A percentile compares a stretch with the other conserved stretches of the same genome.
Evolutionary conservation across 1,140 invertebrate species (phyloP).

Genomic region (Gonatopus flavifemur): DNA sequence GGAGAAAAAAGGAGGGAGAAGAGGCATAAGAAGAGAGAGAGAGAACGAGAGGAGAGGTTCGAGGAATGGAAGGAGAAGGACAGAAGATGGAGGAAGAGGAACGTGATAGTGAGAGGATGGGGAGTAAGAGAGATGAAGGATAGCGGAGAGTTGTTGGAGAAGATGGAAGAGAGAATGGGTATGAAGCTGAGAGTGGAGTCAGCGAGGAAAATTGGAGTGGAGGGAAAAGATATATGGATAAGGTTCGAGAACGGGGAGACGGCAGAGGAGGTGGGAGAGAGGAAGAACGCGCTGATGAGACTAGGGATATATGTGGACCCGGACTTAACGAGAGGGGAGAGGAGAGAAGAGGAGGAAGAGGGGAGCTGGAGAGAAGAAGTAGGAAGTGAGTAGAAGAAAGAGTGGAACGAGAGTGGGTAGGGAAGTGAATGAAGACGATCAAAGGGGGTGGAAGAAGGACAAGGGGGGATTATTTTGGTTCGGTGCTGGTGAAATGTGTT

Average conservation of each 20-base stretch:
- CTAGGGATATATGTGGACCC: no score
- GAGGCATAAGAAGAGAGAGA: neutral
- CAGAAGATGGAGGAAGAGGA: neutral
- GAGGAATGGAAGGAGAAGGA: conserved; percentile 7
- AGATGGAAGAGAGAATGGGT: neutral
- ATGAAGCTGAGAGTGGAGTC: neutral
- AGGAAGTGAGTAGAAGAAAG: neutral
- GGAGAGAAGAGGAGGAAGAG: conserved; percentile 3
- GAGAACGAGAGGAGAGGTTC: neutral
- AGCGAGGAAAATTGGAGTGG: neutral
- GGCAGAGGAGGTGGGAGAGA: neutral
- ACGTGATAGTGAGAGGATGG: conserved; percentile 1
- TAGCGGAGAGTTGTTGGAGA: neutral
- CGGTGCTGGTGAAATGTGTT: no score
- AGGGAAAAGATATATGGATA: conserved; percentile 8
- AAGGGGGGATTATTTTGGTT: no score
- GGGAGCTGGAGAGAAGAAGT: neutral
- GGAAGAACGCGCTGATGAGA: neutral
- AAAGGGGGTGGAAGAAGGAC: neutral
- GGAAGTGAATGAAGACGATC: neutral
- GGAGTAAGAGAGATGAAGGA: neutral
- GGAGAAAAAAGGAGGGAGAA: neutral
- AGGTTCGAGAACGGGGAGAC: neutral
- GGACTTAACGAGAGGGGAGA: no score
- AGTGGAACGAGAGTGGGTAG: neutral